Conservation (phyloP, 1,140 invertebrate species). For the Akabosia matsudoensis region DNA sequence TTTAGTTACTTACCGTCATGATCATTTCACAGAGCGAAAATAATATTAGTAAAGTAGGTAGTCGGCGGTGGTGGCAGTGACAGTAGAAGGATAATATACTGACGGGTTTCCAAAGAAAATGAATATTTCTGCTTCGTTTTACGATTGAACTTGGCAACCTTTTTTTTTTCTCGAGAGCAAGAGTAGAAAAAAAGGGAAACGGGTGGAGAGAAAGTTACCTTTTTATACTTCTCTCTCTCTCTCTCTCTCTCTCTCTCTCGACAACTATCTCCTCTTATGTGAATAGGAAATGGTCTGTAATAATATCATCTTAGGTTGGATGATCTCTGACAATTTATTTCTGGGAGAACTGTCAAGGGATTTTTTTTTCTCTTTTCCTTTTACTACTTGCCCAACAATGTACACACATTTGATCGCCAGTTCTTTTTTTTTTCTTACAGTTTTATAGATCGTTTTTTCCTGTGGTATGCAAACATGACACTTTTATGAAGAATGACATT, state of each 20-base stretch:
- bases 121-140: constrained; percentile 23
- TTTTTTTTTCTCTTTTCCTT: background rate
- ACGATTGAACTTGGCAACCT: constrained; percentile 8
- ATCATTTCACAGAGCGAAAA: background rate
- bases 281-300: constrained; percentile 25
- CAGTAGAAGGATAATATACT: background rate
- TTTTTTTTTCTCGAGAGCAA: constrained; percentile 4
- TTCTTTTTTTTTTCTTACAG: background rate
- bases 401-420: background rate
- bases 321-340: constrained; percentile 24
- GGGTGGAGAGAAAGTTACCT: background rate
- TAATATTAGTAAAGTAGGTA: constrained; percentile 11
- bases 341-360: constrained; percentile 24
- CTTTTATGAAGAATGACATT: constrained; percentile 15
- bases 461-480: constrained; percentile 19
- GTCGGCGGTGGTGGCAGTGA: background rate
- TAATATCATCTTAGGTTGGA: constrained; percentile 25
- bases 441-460: constrained; percentile 2
- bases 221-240: constrained; percentile 11
- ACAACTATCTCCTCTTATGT: constrained; percentile 12
- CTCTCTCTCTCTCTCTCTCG: background rate
- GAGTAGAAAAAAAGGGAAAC: background rate
- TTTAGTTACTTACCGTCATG: constrained; percentile 8
- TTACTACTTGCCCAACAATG: background rate
- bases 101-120: background rate